Base-by-base conservation (phyloP, 1,140 invertebrate genomes). In the Sinonovacula constricta region DNA sequence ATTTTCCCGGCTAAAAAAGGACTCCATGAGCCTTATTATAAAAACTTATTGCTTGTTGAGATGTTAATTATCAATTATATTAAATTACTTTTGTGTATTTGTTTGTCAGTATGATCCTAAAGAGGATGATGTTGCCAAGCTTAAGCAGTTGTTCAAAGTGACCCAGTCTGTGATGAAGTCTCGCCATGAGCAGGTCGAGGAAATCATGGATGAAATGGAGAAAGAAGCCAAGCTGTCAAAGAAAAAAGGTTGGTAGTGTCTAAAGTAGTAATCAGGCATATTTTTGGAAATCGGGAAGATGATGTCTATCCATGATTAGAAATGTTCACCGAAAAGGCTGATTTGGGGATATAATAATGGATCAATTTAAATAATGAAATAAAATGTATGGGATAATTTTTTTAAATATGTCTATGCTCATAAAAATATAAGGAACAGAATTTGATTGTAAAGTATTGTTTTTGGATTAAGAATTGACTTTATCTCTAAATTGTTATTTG, bases 101-200 rank as follows among this genome's bases (percentile, higher is more conserved):
- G 45, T 72, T 18, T 56, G 7, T 0, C 26, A 90, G 89, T 88
- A 78, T 79, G 84, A 90, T 49, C 81, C 84, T 28, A 81, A 66
- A 15, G 83, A 77, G 51, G 86, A 63, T 18, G 85, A 90, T 72
- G 59, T 75, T 5, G 83, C 22, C 10, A 83, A 83, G 67, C 77
- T 90, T 12, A 81, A 86, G 54, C 83, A 89, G 72, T 65, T 90
- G 54, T 90, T 90, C 77, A 81, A 82, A 36, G 81, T 90, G 0
- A 80, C 83, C 22, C 84, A 82, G 60, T 76, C 71, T 15, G 79
- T 90, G 2, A 89, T 89, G 86, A 75, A 81, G 74, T 66, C 82
- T 15, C 83, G 85, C 28, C 34, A 84, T 81, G 81, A 86, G 22
- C 65, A 83, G 60, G 75, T 78, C 51, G 85, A 87, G 62, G 81